phyloP scores from a whole-genome alignment of 2,113 vertebrate species.

The Tachuris rubrigastra region DNA sequence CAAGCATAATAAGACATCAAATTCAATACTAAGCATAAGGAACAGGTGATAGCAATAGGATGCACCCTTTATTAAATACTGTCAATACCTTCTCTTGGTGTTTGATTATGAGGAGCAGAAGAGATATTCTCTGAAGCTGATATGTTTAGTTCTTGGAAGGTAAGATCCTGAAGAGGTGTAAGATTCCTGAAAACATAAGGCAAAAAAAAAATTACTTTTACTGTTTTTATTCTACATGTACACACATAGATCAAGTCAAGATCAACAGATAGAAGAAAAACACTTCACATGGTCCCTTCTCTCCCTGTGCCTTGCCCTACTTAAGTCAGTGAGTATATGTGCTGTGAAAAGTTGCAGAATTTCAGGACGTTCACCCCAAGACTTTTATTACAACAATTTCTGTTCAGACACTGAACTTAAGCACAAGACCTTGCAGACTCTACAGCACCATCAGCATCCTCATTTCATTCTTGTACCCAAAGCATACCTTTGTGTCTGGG shows the following conservation, averaged over 20 bases:
- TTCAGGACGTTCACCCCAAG: not conserved
- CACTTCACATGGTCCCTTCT: not conserved
- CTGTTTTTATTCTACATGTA: not conserved
- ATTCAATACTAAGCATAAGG: not conserved
- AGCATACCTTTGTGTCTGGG: conserved; percentile 66
- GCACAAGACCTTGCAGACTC: not conserved
- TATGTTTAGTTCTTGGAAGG: conserved; percentile 27
- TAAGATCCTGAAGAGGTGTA: not conserved
- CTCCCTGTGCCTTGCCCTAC: not conserved
- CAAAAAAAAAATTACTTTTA: not conserved
- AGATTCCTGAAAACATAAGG: conserved; percentile 40
- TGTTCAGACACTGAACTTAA: not conserved
- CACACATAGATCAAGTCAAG: not conserved
- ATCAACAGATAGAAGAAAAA: not conserved
- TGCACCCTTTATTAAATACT: not conserved
- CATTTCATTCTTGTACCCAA: not conserved
- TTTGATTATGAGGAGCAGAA: conserved; percentile 30
- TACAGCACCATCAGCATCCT: not conserved
- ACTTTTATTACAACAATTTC: not conserved
- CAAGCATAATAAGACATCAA: not conserved
- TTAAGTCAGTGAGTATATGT: not conserved
- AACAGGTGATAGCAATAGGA: not conserved
- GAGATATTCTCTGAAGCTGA: not conserved
- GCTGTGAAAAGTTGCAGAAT: not conserved
- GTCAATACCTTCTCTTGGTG: conserved; percentile 72